Evolutionary conservation across 2,888 invertebrate species (phyloP), one percentile per base, ranked within the genome.

Genomic region (Acrocyrtus sp.): DNA sequence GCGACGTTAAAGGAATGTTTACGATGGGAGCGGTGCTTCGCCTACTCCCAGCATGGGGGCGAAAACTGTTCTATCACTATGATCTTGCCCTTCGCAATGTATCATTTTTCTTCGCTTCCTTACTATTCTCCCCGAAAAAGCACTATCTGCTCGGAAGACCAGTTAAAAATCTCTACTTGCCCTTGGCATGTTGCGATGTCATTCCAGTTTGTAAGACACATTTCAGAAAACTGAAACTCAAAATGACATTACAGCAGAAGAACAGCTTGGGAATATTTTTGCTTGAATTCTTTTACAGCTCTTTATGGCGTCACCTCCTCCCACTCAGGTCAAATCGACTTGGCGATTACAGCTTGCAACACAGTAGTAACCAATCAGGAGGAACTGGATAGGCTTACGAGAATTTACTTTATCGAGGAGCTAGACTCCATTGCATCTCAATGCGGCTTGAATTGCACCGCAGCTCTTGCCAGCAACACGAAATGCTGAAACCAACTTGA

Each of bases 161-260:
- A 50, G 74, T 74, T 1, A 70, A 66, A 66, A 70, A 66, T 17
- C 47, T 74, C 45, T 66, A 74, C 29, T 43, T 74, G 21, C 74
- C 74, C 34, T 50, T 74, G 26, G 43, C 48, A 26, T 39, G 19
- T 5, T 22, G 51, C 5, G 74, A 74, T 27, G 17, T 67, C 2
- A n/a, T 27, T n/a, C 58, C 58, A 1, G 29, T 29, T 5, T 43
- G 67, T 67, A 58, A 17, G 47, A n/a, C n/a, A n/a, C n/a, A n/a
- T n/a, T n/a, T n/a, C n/a, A n/a, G n/a, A n/a, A n/a, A n/a, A n/a
- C n/a, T n/a, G n/a, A n/a, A n/a, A n/a, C n/a, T n/a, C n/a, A n/a
- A n/a, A n/a, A n/a, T n/a, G n/a, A n/a, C n/a, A n/a, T n/a, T n/a
- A n/a, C n/a, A n/a, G n/a, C n/a, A n/a, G n/a, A n/a, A n/a, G n/a